These are phyloP conservation scores for Stegana nigrithorax DNA, from an alignment of 2,888 invertebrate species.

Conservation along the genomic window DNA sequence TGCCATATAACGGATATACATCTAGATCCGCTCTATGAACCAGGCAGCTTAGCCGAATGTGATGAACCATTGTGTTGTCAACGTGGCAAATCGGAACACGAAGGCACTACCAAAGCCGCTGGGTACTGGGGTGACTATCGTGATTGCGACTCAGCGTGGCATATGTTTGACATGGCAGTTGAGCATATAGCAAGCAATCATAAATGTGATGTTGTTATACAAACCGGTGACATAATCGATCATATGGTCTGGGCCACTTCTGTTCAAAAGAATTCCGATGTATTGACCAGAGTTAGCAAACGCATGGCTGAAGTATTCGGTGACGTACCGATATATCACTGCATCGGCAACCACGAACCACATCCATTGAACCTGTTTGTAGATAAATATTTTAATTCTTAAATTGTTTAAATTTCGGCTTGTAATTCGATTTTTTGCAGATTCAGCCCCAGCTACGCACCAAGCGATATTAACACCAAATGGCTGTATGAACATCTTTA, in stretches of 20 bases:
- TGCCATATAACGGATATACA: slow-evolving; percentile 74
- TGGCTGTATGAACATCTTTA: slow-evolving; percentile 83
- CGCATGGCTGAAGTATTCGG: slow-evolving; percentile 73
- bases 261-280: slow-evolving; percentile 73
- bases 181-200: slow-evolving; percentile 73
- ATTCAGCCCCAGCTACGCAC: slow-evolving; percentile 73
- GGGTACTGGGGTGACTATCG: slow-evolving; percentile 87
- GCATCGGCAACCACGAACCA: slow-evolving; percentile 87
- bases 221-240: slow-evolving; percentile 88
- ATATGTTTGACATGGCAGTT: slow-evolving; percentile 77
- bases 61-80: slow-evolving; percentile 84
- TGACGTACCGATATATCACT: slow-evolving; percentile 75
- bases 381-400: background rate
- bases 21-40: slow-evolving; percentile 79
- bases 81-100: slow-evolving; percentile 36
- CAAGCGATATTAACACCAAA: slow-evolving; percentile 70
- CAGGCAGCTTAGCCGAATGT: slow-evolving; percentile 78
- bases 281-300: slow-evolving; percentile 71
- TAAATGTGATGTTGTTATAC: slow-evolving; percentile 78
- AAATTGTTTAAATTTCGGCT: background rate
- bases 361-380: slow-evolving; percentile 85
- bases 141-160: slow-evolving; percentile 81
- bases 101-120: slow-evolving; percentile 69
- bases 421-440: slow-evolving; percentile 62
- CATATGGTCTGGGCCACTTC: slow-evolving; percentile 91